Base-by-base conservation (phyloP, 2,113 vertebrate species). In the Sylvietta virens region DNA sequence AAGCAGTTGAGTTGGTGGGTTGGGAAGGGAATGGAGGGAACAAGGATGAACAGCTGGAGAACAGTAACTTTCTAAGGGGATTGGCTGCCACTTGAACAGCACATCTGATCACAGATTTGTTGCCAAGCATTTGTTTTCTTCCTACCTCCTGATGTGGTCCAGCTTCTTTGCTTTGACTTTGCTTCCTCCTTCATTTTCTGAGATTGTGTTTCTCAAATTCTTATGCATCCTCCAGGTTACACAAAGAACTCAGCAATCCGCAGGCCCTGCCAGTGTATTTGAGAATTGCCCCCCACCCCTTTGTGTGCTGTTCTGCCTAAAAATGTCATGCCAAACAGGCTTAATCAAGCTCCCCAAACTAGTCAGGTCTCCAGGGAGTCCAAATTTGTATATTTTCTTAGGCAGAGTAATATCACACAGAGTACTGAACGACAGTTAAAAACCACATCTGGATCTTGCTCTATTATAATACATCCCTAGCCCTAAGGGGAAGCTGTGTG, bases 391-490 rank as follows among this genome's bases (percentile, higher is more conserved):
- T 97, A 94, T 94, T 94, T 96, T 94, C 86, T 93, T 94, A 95
- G 81, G 91, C 94, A 91, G 81, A 92, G 73, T 76, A 95, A 81
- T 94, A 96, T 95, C 93, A 95, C 86, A 88, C 82, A 62, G 82
- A 86, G 72, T 88, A 88, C 47, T 91, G 91, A 95, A 93, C 39
- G 54, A 91, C 83, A 96, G 95, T 95, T 95, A 64, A 86, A 97
- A 97, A 96, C 96, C 96, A 94, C 95, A 97, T 97, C 92, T 96
- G 94, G 94, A 94, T 96, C 91, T 94, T 86, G 69, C 94, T 88
- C 82, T 71, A 37, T 89, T 95, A 89, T 85, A 97, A 96, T 89
- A 74, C 69, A 95, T 95, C 96, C 91, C 85, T 84, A 81, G 92
- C 94, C 96, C 86, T 95, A 53, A 95, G 95, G 94, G 88, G 78